Conservation (phyloP, 2,888 invertebrate genomes). For the Heliconius aoede region DNA sequence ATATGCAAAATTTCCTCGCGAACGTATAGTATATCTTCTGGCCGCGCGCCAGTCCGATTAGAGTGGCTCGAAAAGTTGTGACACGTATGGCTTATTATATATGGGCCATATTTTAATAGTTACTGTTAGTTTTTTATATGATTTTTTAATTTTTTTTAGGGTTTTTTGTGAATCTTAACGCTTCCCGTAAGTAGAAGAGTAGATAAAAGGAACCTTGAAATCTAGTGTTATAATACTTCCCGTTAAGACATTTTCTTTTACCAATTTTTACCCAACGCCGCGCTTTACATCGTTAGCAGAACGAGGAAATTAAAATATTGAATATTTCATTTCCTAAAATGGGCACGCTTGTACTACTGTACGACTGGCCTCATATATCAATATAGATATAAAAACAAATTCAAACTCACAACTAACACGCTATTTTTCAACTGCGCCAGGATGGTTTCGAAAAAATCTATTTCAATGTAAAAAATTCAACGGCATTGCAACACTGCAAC, state of each 20-base stretch:
- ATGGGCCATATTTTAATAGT: conserved; percentile 3
- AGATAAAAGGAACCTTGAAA: neutral
- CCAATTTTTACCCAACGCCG: neutral
- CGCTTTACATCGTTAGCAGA: no score
- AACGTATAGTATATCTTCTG: conserved; percentile 46
- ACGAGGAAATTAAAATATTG: neutral
- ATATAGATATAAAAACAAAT: neutral
- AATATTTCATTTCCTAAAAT: neutral
- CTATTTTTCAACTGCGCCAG: neutral
- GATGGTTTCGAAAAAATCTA: conserved; percentile 29
- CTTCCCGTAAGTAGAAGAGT: neutral
- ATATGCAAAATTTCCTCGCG: conserved; percentile 41
- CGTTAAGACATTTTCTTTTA: neutral
- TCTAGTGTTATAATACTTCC: neutral
- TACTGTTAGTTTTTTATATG: neutral
- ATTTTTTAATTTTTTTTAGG: neutral
- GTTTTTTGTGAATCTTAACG: neutral
- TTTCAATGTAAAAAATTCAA: conserved; percentile 46
- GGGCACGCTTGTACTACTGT: neutral
- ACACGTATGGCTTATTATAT: neutral
- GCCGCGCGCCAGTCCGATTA: conserved; percentile 38
- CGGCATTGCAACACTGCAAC: conserved; percentile 32
- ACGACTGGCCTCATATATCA: neutral
- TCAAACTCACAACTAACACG: conserved; percentile 16
- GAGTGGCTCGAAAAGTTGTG: conserved; percentile 13